Evolutionary conservation across 2,888 invertebrate species (phyloP), one percentile per base, ranked within the genome.

Genomic region (Agriotes lineatus): DNA sequence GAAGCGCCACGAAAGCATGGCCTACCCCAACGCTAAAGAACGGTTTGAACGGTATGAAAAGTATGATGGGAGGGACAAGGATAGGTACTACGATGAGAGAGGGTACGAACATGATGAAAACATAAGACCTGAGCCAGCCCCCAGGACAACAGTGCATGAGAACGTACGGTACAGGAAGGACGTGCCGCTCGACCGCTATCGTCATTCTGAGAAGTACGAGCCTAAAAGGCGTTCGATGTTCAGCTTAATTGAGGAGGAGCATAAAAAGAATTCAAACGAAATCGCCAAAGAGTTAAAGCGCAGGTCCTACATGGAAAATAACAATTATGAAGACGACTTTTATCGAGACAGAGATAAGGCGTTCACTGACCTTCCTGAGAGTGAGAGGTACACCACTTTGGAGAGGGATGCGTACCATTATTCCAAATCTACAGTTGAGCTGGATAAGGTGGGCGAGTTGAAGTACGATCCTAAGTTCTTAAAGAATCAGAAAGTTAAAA

Each of bases 331-430:
- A 20, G 79, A 78, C 5, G 73, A 76, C 1, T 75, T 75, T 14
- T 68, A 69, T n/a, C 69, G 75, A 44, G 74, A 75, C 1, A 67
- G 76, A 19, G 57, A 70, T 37, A 67, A 75, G 20, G 50, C 54
- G 16, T 88, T 87, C 75, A 85, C 86, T 59, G 88, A 88, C 73
- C 79, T 87, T 54, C 85, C 86, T 18, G 87, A 88, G 42, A 84
- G 85, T 73, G 87, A 87, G 69, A 82, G 88, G 75, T 87, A 87
- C n/a, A 75, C 72, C 9, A 52, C 52, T 18, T 44, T 69, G 9
- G 72, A 77, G 30, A 44, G 74, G 5, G 87, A 88, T 30, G 82
- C 81, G 2, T 84, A 85, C 44, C 74, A 83, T 19, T 75, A 81
- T 16, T 81, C 81, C 2, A 83, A 81, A 70, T 81, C 82, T 0